Base-by-base conservation (phyloP, 2,797 vertebrate genomes). In the Choloepus didactylus region DNA sequence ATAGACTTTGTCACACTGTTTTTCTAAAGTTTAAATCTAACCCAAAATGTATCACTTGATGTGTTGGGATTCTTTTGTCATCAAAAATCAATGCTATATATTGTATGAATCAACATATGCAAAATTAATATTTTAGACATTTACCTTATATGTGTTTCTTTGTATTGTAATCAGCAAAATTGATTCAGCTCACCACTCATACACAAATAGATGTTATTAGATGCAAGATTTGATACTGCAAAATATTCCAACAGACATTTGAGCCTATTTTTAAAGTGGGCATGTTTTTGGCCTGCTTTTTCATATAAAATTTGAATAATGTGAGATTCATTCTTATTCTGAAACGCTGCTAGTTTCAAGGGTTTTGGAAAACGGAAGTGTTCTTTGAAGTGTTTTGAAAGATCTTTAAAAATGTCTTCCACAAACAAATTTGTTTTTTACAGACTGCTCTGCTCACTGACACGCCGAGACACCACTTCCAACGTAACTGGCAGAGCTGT, bases 301-400 rank as follows among this genome's bases (percentile, higher is more conserved):
- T 84, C 46, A 16, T 56, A 35, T 62, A 70, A 92, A 77, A 64
- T 77, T 94, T 94, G 80, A 87, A 69, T 88, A 70, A 87, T 38
- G 38, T 92, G 29, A 76, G 85, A 60, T 89, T 70, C 23, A 72
- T 83, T 92, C 81, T 62, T 60, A 31, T 23, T 66, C 35, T 76
- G 35, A 83, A 91, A 64, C 4, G 27, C 64, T 69, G 10, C 12
- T 66, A 69, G 23, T 94, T 85, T 92, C 92, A 93, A 96, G 51
- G 51, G 19, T 59, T 92, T 93, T 21, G 3, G 21, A n/a, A 85
- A 93, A 77, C 44, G 1, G 9, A 84, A 60, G 23, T 0, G 0
- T 76, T 87, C 92, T 96, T 85, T 89, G 56, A 97, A 95, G 88
- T 87, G 59, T 49, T 89, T 84, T 94, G 87, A 93, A 80, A 90